Percentiles rank a stretch among this genome's conserved stretches.
These are phyloP conservation scores for Unio pictorum DNA, from an alignment of 2,888 invertebrate species.

Conservation along the genomic window DNA sequence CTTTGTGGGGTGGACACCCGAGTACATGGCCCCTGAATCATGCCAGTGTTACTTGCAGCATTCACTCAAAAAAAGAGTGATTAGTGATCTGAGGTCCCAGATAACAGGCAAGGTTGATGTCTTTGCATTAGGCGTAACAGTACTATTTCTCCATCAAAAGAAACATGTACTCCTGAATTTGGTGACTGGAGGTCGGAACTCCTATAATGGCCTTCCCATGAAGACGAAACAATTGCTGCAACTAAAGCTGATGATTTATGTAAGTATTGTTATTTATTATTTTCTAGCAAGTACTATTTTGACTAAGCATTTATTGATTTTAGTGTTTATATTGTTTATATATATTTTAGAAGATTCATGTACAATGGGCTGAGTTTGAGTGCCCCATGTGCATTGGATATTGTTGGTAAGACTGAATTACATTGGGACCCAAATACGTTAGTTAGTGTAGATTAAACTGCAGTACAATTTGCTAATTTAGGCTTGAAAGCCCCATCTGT, in stretches of 20 bases:
- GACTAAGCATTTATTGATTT: too few relatives aligned
- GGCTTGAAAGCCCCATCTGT: too few relatives aligned
- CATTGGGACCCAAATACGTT: too few relatives aligned
- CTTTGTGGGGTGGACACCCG: conserved; percentile 38
- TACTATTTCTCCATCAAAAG: conserved; percentile 33
- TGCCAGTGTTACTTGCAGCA: conserved; percentile 25
- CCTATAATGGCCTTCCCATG: conserved; percentile 16
- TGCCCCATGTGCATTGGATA: too few relatives aligned
- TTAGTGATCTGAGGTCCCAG: neutral
- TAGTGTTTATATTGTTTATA: too few relatives aligned
- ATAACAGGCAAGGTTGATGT: conserved; percentile 37
- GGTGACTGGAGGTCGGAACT: conserved; percentile 28
- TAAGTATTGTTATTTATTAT: conserved; percentile 12
- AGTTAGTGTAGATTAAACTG: too few relatives aligned
- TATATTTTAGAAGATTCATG: too few relatives aligned
- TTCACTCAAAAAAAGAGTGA: neutral
- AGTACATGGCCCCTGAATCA: conserved; percentile 43
- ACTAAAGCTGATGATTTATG: conserved; percentile 24
- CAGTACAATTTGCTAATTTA: too few relatives aligned
- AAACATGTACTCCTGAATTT: conserved; percentile 36
- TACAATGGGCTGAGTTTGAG: too few relatives aligned
- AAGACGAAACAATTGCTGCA: conserved; percentile 15
- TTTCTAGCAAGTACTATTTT: too few relatives aligned
- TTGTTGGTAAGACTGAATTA: too few relatives aligned
- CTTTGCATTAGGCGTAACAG: conserved; percentile 32